Evolutionary conservation across 2,113 vertebrate species (phyloP).

Genomic region (Grammomys dolichurus): DNA sequence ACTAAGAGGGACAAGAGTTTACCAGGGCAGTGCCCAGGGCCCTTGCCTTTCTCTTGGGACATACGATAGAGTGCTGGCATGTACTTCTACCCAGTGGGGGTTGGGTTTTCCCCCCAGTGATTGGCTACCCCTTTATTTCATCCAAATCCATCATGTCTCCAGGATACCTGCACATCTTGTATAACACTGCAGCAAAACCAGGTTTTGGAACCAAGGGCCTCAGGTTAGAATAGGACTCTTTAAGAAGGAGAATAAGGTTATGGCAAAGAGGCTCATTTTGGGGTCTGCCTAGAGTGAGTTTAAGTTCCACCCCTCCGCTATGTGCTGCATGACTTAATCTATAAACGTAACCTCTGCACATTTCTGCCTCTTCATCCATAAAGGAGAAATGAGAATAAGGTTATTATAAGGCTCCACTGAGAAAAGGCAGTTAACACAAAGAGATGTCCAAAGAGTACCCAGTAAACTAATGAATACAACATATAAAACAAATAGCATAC

Average conservation of each 20-base stretch:
- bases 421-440: no score
- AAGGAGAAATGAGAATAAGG: background rate
- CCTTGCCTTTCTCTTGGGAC: background rate
- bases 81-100: background rate
- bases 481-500: background rate
- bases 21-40: background rate
- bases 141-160: background rate
- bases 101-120: background rate
- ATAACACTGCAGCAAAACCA: background rate
- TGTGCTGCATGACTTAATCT: background rate
- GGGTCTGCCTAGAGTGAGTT: background rate
- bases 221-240: background rate
- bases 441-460: background rate
- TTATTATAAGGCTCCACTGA: background rate
- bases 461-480: background rate
- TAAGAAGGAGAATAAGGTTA: background rate
- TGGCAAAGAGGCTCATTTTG: background rate
- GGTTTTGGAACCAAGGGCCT: background rate
- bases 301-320: background rate
- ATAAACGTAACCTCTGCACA: background rate
- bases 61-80: background rate
- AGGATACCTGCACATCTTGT: background rate
- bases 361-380: background rate
- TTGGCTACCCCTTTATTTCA: background rate
- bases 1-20: background rate